Percentiles rank a stretch among this genome's conserved stretches.
Conservation (phyloP, 2,797 vertebrate species). For the Argyrosomus regius region DNA sequence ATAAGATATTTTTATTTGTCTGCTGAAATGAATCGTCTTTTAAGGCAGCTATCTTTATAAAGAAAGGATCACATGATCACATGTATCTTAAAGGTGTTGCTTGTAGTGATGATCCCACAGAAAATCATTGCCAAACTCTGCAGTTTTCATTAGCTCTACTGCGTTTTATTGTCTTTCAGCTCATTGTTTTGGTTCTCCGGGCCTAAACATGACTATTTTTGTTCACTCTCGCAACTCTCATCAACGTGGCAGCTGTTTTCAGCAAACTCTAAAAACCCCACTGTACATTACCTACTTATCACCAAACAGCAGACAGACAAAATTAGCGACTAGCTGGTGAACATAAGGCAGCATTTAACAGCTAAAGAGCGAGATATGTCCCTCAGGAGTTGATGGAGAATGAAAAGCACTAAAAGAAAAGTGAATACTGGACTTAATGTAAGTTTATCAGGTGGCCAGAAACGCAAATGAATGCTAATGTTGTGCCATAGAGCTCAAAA, state of each 20-base stretch:
- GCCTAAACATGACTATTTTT: neutral
- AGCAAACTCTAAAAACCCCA: neutral
- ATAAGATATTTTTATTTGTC: neutral
- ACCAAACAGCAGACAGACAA: neutral
- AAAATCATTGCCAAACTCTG: neutral
- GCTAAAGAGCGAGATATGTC: neutral
- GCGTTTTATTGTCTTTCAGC: neutral
- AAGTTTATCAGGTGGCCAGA: neutral
- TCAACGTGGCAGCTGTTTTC: too few relatives aligned
- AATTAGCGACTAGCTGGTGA: neutral
- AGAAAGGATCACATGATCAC: neutral
- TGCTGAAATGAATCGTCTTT: neutral
- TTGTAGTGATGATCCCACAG: neutral
- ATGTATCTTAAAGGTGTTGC: neutral
- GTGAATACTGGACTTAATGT: neutral
- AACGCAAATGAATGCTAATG: neutral
- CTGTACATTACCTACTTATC: neutral
- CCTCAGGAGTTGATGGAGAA: conserved; percentile 1
- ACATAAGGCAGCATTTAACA: neutral
- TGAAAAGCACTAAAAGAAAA: neutral
- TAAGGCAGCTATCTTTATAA: neutral
- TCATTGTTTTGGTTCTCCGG: neutral
- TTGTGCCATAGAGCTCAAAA: too few relatives aligned
- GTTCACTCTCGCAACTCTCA: neutral
- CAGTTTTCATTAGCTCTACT: neutral